Conservation (phyloP, 2,888 invertebrate genomes). For the Marasmarcha lunaedactyla region DNA sequence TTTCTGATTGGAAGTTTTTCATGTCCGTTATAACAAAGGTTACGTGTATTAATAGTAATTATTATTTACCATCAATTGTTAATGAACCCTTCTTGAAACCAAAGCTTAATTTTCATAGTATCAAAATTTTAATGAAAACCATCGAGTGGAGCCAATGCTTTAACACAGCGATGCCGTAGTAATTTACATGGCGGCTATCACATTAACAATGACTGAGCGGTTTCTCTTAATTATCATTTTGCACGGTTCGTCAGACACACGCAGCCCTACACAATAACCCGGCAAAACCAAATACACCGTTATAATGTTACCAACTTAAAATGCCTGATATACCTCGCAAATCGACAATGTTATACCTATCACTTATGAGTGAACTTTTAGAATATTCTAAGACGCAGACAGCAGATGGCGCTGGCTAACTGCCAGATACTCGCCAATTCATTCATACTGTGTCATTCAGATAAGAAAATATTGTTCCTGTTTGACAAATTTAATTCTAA, state of each 20-base stretch:
- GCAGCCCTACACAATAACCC: slow-evolving; percentile 30
- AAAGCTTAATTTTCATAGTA: slow-evolving; percentile 33
- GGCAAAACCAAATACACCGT: neutral
- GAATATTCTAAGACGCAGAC: neutral
- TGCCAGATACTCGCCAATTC: slow-evolving; percentile 1
- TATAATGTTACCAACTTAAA: too few species aligned
- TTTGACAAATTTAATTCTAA: too few species aligned
- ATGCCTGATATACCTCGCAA: too few species aligned
- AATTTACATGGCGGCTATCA: slow-evolving; percentile 61
- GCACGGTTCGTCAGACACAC: slow-evolving; percentile 62
- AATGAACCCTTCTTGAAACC: too few species aligned
- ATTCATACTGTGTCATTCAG: neutral
- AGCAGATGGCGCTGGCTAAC: neutral
- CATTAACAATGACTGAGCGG: slow-evolving; percentile 66
- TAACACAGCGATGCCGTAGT: slow-evolving; percentile 35
- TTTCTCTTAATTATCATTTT: slow-evolving; percentile 70
- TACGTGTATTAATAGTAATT: too few species aligned
- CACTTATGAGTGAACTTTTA: neutral
- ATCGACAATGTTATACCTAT: neutral
- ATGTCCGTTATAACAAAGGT: too few species aligned
- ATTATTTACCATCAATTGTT: too few species aligned
- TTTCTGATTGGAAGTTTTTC: too few species aligned
- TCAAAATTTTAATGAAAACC: slow-evolving; percentile 49
- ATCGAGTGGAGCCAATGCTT: slow-evolving; percentile 50
- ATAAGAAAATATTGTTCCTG: neutral